These are phyloP conservation scores for Odontomachus brunneus DNA, from an alignment of 1,140 invertebrate species.

Conservation along the genomic window DNA sequence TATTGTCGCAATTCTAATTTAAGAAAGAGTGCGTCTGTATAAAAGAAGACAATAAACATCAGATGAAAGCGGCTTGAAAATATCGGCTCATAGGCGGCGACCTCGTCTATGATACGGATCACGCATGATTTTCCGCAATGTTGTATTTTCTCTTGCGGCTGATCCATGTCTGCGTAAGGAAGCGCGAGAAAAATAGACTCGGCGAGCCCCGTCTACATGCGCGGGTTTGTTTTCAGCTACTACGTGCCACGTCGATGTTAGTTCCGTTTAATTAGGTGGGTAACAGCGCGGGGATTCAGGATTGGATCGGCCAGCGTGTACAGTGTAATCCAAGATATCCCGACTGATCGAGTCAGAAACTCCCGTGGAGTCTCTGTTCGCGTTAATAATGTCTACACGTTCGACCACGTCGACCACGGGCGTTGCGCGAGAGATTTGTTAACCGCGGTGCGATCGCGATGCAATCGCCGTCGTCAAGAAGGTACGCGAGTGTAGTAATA, in stretches of 20 bases:
- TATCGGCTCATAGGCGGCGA: neutral
- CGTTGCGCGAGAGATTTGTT: conserved; percentile 56
- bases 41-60: neutral
- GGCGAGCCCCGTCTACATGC: conserved; percentile 18
- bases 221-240: conserved; percentile 61
- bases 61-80: conserved; percentile 13
- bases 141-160: conserved; percentile 38
- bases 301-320: conserved; percentile 74
- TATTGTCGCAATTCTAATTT: neutral
- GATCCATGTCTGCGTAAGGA: neutral
- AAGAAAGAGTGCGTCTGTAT: too few species aligned
- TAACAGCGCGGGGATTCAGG: conserved; percentile 63
- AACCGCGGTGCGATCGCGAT: neutral
- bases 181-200: conserved; percentile 45
- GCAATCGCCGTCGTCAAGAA: neutral
- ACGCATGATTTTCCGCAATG: conserved; percentile 36
- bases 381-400: conserved; percentile 79
- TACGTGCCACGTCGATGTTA: conserved; percentile 74
- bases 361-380: conserved; percentile 38
- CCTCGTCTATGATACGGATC: neutral
- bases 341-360: conserved; percentile 73
- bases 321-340: conserved; percentile 77
- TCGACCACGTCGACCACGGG: conserved; percentile 60
- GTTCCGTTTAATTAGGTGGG: conserved; percentile 79
- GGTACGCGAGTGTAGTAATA: too few species aligned